Conservation (phyloP, 2,113 vertebrate genomes). For the Antigone vipio region DNA sequence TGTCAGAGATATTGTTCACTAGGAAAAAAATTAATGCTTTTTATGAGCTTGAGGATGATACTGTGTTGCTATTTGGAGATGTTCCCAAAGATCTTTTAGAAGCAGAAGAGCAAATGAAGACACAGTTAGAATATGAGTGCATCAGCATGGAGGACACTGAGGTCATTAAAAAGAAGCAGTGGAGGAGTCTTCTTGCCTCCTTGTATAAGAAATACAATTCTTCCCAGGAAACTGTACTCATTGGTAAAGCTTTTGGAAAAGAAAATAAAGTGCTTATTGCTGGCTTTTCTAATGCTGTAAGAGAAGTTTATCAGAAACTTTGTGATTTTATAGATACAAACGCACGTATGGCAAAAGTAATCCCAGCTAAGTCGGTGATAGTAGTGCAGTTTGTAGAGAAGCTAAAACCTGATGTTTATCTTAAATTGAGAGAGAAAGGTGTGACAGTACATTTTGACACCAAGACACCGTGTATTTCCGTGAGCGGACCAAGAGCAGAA, state of each 20-base stretch:
- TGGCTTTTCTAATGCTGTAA: conserved; percentile 70
- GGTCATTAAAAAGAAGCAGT: conserved; percentile 65
- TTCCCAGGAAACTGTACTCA: conserved; percentile 16
- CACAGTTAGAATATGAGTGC: conserved; percentile 42
- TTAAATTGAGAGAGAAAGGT: conserved; percentile 36
- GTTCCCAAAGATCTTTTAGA: conserved; percentile 59
- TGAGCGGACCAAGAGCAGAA: conserved; percentile 74
- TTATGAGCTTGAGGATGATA: conserved; percentile 63
- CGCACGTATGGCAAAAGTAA: conserved; percentile 52
- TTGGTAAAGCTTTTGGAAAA: conserved; percentile 6
- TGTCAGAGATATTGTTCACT: conserved; percentile 73
- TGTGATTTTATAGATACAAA: conserved; percentile 75
- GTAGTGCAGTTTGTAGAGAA: conserved; percentile 72
- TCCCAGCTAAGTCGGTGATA: conserved; percentile 31
- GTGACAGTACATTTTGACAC: conserved; percentile 59
- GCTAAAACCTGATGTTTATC: neutral
- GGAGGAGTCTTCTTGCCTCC: conserved; percentile 60
- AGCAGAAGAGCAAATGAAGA: conserved; percentile 75
- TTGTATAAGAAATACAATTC: conserved; percentile 42
- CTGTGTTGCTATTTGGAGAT: conserved; percentile 67
- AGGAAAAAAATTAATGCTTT: conserved; percentile 70
- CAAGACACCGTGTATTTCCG: conserved; percentile 47
- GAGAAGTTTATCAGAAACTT: conserved; percentile 49
- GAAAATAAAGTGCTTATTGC: conserved; percentile 68
- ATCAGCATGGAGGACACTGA: conserved; percentile 69